These are phyloP conservation scores for Brachionus manjavacas DNA, from an alignment of 1,140 invertebrate genomes.

Conservation along the genomic window DNA sequence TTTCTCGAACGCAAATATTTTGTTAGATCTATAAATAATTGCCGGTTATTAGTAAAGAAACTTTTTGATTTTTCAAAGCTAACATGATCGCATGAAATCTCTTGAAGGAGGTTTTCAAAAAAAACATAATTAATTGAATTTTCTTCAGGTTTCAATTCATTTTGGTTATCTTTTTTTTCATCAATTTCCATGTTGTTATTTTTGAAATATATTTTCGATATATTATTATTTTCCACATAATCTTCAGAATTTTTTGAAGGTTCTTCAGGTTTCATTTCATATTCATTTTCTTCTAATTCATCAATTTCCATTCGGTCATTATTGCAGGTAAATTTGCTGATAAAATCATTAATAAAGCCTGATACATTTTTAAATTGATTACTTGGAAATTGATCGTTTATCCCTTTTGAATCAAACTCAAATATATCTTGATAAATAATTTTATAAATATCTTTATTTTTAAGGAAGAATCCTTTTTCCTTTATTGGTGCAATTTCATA, in stretches of 20 bases:
- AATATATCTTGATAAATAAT: neutral
- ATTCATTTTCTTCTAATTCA: no score
- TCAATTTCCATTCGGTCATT: no score
- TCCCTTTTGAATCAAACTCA: neutral
- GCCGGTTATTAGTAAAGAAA: no score
- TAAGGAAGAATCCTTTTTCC: neutral
- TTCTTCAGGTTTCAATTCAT: neutral
- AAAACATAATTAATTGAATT: neutral
- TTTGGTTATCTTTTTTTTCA: neutral
- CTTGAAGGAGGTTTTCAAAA: no score
- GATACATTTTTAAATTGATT: neutral
- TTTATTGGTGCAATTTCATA: neutral
- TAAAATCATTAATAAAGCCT: neutral
- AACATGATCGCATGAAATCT: no score
- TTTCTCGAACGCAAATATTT: no score
- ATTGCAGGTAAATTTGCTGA: neutral
- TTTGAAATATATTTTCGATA: no score
- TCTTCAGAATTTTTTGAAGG: no score
- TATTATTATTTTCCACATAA: no score
- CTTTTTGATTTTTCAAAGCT: no score
- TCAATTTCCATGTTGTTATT: neutral
- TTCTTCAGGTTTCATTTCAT: no score
- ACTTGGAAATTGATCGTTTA: neutral
- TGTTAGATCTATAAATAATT: no score
- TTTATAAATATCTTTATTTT: neutral